Conservation (phyloP, 1,140 invertebrate genomes). For the Chironomus tepperi region DNA sequence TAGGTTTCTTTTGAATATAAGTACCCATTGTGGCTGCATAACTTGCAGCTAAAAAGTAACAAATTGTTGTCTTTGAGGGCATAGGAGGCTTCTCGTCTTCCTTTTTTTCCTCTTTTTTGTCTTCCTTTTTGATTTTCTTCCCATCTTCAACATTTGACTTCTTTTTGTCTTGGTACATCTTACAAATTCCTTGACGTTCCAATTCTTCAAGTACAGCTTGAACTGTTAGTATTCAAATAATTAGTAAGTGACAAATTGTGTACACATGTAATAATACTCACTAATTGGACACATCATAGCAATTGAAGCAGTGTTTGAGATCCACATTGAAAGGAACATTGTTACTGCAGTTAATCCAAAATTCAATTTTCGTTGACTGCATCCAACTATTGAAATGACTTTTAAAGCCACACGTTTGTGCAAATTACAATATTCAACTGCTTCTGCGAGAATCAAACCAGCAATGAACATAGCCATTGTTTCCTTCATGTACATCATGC, state of each 20-base stretch:
- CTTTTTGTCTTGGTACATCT: conserved; percentile 47
- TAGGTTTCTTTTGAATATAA: too few species aligned
- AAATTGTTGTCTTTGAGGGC: conserved; percentile 56
- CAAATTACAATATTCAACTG: conserved; percentile 74
- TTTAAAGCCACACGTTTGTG: conserved; percentile 75
- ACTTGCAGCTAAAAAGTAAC: conserved; percentile 66
- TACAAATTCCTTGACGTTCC: conserved; percentile 56
- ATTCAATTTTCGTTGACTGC: conserved; percentile 61
- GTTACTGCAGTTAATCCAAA: conserved; percentile 67
- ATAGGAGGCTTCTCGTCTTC: conserved; percentile 40
- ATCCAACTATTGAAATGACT: conserved; percentile 69
- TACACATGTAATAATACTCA: too few species aligned
- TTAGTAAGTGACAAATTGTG: too few species aligned
- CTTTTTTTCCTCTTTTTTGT: conserved; percentile 42
- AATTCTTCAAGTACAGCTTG: conserved; percentile 63
- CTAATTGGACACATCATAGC: conserved; percentile 80
- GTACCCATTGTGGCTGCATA: conserved; percentile 68
- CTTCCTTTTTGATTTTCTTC: conserved; percentile 40
- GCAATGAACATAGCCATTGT: conserved; percentile 81
- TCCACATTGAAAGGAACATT: conserved; percentile 78
- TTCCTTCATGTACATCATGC: conserved; percentile 69
- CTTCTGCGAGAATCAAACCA: conserved; percentile 71
- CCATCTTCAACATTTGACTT: conserved; percentile 39
- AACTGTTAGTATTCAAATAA: conserved; percentile 31
- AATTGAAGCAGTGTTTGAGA: conserved; percentile 72